Evolutionary conservation across 2,797 vertebrate genomes (phyloP).

Genomic region (Esox masquinongy): DNA sequence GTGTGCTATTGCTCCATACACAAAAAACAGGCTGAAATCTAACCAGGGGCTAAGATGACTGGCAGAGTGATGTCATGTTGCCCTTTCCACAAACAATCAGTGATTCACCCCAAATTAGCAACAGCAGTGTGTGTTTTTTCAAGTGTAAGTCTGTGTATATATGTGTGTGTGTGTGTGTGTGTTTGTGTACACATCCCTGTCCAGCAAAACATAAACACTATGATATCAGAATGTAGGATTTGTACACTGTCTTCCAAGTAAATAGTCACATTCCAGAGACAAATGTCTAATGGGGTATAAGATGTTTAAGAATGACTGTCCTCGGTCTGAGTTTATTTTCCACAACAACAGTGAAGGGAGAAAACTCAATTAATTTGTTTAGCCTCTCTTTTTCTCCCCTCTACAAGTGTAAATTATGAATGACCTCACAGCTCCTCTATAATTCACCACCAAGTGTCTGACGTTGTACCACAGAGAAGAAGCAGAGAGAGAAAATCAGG

Average conservation of each 20-base stretch:
- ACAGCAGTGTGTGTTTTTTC: conserved; percentile 8
- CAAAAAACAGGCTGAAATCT: background rate
- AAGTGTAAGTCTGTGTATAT: background rate
- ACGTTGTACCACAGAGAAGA: conserved; percentile 35
- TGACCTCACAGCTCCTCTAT: conserved; percentile 45
- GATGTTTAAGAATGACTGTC: background rate
- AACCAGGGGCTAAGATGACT: conserved; percentile 23
- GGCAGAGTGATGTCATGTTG: conserved; percentile 28
- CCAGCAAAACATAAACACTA: conserved; percentile 30
- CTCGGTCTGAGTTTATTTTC: background rate
- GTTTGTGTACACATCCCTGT: conserved; percentile 4
- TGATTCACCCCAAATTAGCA: conserved; percentile 20
- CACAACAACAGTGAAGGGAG: background rate
- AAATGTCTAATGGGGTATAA: background rate
- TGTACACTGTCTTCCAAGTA: background rate
- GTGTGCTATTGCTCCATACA: background rate
- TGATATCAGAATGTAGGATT: conserved; percentile 32
- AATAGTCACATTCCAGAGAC: background rate
- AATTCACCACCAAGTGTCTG: conserved; percentile 56
- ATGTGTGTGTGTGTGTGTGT: conserved; percentile 18
- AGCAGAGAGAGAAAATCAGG: conserved; percentile 15
- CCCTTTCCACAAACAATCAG: conserved; percentile 18
- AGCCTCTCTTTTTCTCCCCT: conserved; percentile 20
- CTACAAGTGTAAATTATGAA: conserved; percentile 55
- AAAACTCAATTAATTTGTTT: conserved; percentile 10